Percentiles rank a stretch among this genome's conserved stretches.
phyloP scores from a whole-genome alignment of 2,888 invertebrate genomes.

The Teleogryllus oceanicus region DNA sequence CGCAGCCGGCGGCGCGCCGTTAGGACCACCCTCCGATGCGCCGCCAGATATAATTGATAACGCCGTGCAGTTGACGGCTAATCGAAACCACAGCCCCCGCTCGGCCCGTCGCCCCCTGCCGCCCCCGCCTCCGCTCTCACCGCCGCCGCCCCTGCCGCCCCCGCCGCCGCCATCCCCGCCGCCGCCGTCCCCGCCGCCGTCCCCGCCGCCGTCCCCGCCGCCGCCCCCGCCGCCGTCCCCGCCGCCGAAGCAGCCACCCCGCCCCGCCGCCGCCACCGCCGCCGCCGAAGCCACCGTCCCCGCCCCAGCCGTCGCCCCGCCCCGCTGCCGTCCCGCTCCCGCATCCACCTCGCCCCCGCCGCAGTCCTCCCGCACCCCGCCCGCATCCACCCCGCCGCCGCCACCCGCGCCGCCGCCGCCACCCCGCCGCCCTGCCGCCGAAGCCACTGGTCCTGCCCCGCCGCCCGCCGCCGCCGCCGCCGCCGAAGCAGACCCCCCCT shows the following conservation, averaged over 20 bases:
- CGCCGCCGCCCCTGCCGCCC: no score
- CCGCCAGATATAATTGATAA: slow-evolving; percentile 10
- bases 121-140: background rate
- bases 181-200: background rate
- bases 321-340: background rate
- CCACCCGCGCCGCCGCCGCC: background rate
- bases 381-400: background rate
- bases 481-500: background rate
- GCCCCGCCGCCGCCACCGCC: background rate
- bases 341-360: background rate
- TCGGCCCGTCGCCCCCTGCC: no score
- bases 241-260: no score
- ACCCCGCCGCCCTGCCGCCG: background rate
- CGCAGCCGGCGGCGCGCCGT: no score
- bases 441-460: background rate
- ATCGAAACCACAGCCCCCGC: background rate
- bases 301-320: background rate
- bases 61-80: slow-evolving; percentile 10
- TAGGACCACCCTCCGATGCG: background rate
- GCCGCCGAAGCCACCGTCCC: background rate
- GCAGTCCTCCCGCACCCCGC: background rate
- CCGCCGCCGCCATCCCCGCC: background rate
- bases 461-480: background rate
- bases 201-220: background rate
- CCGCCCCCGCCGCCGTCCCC: no score